These are phyloP conservation scores for Mythimna albipuncta DNA, from an alignment of 2,888 invertebrate species.

Conservation along the genomic window DNA sequence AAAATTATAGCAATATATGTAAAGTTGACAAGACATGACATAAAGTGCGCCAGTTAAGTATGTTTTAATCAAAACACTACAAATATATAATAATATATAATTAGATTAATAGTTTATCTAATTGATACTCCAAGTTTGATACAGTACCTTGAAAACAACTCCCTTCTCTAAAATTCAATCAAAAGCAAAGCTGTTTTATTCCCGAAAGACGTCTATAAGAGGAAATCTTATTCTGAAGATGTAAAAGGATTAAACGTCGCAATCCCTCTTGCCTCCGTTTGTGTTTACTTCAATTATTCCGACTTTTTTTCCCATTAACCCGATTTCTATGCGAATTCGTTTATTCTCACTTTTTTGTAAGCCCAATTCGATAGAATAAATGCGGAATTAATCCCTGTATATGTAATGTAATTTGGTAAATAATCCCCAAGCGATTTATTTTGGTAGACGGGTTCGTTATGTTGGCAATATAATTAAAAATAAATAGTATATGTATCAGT, in stretches of 20 bases:
- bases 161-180: constrained; percentile 62
- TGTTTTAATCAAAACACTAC: neutral
- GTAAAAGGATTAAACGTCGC: constrained; percentile 62
- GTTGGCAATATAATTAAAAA: constrained; percentile 35
- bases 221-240: constrained; percentile 63
- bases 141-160: constrained; percentile 43
- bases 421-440: constrained; percentile 40
- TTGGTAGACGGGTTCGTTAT: constrained; percentile 9
- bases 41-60: neutral
- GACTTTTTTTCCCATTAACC: constrained; percentile 62
- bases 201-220: constrained; percentile 60
- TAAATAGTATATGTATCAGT: constrained; percentile 2
- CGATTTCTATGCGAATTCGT: constrained; percentile 60
- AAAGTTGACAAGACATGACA: too few species aligned
- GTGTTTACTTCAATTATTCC: constrained; percentile 63
- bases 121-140: constrained; percentile 20
- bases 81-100: too few species aligned
- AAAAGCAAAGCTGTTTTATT: constrained; percentile 61
- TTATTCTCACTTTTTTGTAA: constrained; percentile 48
- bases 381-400: constrained; percentile 50
- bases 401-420: constrained; percentile 54
- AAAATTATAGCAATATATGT: too few species aligned
- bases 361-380: constrained; percentile 46
- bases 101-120: neutral
- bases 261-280: constrained; percentile 39